Evolutionary conservation across 2,888 invertebrate genomes (phyloP), one percentile per base, ranked within the genome.

Genomic region (Cheiracanthium punctorium): DNA sequence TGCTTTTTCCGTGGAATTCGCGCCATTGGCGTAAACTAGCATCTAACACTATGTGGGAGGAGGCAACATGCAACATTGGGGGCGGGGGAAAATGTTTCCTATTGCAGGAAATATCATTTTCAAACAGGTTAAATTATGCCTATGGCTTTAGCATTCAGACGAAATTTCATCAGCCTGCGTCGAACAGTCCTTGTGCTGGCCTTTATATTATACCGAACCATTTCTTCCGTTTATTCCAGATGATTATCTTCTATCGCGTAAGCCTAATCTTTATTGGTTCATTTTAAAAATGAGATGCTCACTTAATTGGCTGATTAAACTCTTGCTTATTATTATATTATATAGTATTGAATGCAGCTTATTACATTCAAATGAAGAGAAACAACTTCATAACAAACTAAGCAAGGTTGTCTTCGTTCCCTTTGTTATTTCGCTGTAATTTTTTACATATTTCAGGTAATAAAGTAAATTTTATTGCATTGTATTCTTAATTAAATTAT

Each of bases 401-500:
- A 52, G 28, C 29, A 73, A 73, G 73, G 4, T 73, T n/a, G 0
- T 48, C 17, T 32, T 69, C 69, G 1, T 73, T 73, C 24, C 24
- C 29, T 52, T 7, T 0, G 73, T 73, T 73, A 73, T 73, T 73
- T 73, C 29, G 30, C 30, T 52, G n/a, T 73, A 73, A 20, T 1
- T 73, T 73, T 52, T 73, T 4, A 73, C 30, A 52, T 48, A 73
- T 48, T 73, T 29, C 30, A 48, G 43, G 48, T 48, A 73, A 48
- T 73, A 8, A 17, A 48, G 48, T 29, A 73, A 29, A 29, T 14
- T 48, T 73, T 73, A 43, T 52, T 48, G 48, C 1, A 73, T 28
- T 73, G 0, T 17, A 73, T 32, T 48, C 52, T 73, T 12, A 20
- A 29, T 73, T 73, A 73, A 73, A 73, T 73, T 73, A n/a, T 52